Evolutionary conservation across 1,140 invertebrate genomes (phyloP).

Genomic region (Drosophila jambulina): DNA sequence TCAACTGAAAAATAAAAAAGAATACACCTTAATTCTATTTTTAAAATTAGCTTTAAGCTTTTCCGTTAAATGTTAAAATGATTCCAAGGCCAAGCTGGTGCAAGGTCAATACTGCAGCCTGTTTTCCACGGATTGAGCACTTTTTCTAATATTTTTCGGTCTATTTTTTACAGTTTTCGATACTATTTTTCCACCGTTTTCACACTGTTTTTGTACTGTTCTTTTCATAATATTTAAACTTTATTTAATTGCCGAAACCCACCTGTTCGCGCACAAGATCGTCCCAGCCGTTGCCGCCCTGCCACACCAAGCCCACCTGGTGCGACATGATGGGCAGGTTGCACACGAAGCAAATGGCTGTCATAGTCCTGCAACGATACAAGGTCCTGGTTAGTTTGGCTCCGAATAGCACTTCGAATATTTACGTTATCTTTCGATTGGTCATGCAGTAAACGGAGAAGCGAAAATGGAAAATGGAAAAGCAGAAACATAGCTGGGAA

Average conservation of each 20-base stretch:
- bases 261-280: slow-evolving; percentile 92
- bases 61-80: not conserved
- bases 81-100: not conserved
- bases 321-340: slow-evolving; percentile 96
- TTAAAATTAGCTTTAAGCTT: not conserved
- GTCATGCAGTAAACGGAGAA: slow-evolving; percentile 11
- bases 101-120: not conserved
- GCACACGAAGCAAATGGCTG: slow-evolving; percentile 97
- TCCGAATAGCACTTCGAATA: not conserved
- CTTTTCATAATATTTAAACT: not conserved
- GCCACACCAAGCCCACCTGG: slow-evolving; percentile 96
- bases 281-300: slow-evolving; percentile 96
- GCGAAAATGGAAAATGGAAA: slow-evolving; percentile 1
- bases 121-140: not conserved
- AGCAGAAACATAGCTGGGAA: not conserved
- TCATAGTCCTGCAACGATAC: slow-evolving; percentile 92
- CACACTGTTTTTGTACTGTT: no score
- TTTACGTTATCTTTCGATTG: not conserved
- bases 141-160: not conserved
- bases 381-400: not conserved
- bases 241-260: not conserved
- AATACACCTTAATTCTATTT: not conserved
- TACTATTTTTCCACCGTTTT: no score
- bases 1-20: no score
- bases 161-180: not conserved